Percentiles rank a stretch among this genome's conserved stretches.
Evolutionary conservation across 1,140 invertebrate species (phyloP).

Genomic region (Trigoniulus corallinus): DNA sequence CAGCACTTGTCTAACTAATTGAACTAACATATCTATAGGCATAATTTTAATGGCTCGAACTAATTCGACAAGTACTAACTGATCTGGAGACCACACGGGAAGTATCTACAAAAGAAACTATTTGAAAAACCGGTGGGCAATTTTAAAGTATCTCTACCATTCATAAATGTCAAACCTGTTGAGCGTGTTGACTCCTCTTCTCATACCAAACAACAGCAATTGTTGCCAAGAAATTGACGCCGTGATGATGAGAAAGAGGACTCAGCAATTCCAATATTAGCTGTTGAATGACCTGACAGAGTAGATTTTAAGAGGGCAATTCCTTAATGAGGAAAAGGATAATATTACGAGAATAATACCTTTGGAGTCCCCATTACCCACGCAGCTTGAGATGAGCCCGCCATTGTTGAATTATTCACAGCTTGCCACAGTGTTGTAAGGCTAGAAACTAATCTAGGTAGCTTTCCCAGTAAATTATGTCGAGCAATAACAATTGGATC

Average conservation of each 20-base stretch:
- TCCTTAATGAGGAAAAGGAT: conserved; percentile 3
- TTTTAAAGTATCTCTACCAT: neutral
- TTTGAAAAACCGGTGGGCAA: neutral
- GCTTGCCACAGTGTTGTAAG: conserved; percentile 66
- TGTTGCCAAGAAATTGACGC: conserved; percentile 61
- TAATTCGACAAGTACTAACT: conserved; percentile 59
- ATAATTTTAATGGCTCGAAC: conserved; percentile 65
- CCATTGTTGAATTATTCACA: conserved; percentile 31
- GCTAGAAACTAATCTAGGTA: conserved; percentile 64
- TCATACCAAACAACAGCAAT: conserved; percentile 82
- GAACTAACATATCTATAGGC: conserved; percentile 69
- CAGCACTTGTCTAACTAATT: conserved; percentile 63
- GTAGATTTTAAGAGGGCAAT: conserved; percentile 5
- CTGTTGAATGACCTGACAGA: conserved; percentile 45
- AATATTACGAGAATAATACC: conserved; percentile 16
- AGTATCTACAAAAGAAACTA: conserved; percentile 30
- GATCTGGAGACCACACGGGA: conserved; percentile 47
- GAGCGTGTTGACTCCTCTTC: conserved; percentile 24
- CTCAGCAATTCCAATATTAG: conserved; percentile 70
- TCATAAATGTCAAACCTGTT: neutral
- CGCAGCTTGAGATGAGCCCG: conserved; percentile 8
- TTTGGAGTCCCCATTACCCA: conserved; percentile 25
- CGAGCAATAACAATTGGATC: conserved; percentile 39
- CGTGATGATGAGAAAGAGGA: conserved; percentile 71
- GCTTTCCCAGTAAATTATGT: conserved; percentile 53